Base-by-base conservation (phyloP, 2,113 vertebrate species). In the Gopherus flavomarginatus region DNA sequence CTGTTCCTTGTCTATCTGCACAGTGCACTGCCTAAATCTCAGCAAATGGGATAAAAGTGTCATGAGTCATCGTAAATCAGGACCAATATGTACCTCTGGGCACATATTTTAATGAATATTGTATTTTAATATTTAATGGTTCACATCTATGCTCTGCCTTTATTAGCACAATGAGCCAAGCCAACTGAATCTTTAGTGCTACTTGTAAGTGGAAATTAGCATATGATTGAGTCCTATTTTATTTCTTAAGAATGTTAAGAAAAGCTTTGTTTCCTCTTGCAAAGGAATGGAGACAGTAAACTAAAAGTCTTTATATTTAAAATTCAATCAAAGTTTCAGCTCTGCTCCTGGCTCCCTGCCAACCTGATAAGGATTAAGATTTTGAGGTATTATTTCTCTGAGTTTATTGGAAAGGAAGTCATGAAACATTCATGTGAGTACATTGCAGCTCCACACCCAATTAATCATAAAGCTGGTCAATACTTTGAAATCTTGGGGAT, bases 361-460 rank as follows among this genome's bases (percentile, higher is more conserved):
- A 95, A 87, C 92, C 78, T 86, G 54, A 81, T 94, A 56, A 92
- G 10, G 78, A 90, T 78, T 78, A 49, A 96, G 17, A n/a, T 77
- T 92, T 81, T 94, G 62, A 97, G 84, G 84, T 86, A 35, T 59
- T 5, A 85, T 81, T 78, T 92, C 79, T 69, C 65, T 72, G 93
- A 96, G 96, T 94, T 96, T 88, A 53, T 54, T 88, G 81, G 79
- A 92, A 97, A 97, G 83, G 72, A 97, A 97, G 85, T 93, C 1
- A 96, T 97, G 94, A 97, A 97, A 95, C 93, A 94, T 97, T 97
- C 85, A 97, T 89, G 26, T 56, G 79, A 83, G 80, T 94, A 93
- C 75, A 87, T 95, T 96, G 88, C 42, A 91, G 59, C 77, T 95
- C 90, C 90, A 94, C 59, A 88, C 79, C 88, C 94, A 92, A 93